These are phyloP conservation scores for Loxodonta africana DNA, from an alignment of 2,113 vertebrate species.

Conservation along the genomic window DNA sequence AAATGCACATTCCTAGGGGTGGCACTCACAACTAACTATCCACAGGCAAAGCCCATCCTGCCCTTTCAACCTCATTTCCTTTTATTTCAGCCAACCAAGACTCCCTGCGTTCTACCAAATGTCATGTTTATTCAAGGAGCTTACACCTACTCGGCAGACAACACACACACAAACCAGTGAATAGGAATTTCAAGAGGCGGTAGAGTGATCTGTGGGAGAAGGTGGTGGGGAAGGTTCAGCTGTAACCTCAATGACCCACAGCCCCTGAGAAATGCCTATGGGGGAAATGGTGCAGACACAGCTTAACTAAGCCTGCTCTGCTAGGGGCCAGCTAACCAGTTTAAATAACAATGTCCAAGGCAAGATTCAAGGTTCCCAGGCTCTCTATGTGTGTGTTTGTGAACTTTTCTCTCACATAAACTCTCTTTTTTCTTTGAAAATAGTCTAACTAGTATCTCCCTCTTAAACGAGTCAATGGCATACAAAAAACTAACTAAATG, in stretches of 20 bases:
- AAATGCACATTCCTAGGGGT: not conserved
- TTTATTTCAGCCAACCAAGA: not conserved
- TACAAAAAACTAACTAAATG: not conserved
- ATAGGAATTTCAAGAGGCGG: not conserved
- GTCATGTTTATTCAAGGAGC: not conserved
- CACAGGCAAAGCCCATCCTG: not conserved
- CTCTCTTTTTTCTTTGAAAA: not conserved
- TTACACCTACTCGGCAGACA: not conserved
- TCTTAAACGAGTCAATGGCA: not conserved
- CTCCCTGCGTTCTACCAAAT: not conserved
- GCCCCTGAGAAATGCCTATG: not conserved
- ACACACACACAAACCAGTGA: not conserved
- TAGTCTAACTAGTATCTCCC: not conserved
- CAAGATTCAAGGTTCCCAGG: not conserved
- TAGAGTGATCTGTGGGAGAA: not conserved
- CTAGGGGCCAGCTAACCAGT: not conserved
- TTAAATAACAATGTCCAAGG: not conserved
- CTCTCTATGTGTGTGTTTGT: not conserved
- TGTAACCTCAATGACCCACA: not conserved
- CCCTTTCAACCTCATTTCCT: not conserved
- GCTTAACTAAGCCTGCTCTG: not conserved
- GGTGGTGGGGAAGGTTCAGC: not conserved
- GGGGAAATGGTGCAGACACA: not conserved
- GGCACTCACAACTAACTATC: not conserved
- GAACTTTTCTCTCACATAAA: not conserved